phyloP scores from a whole-genome alignment of 64 coral and sea anemone species.

The Anthopleura sola region DNA sequence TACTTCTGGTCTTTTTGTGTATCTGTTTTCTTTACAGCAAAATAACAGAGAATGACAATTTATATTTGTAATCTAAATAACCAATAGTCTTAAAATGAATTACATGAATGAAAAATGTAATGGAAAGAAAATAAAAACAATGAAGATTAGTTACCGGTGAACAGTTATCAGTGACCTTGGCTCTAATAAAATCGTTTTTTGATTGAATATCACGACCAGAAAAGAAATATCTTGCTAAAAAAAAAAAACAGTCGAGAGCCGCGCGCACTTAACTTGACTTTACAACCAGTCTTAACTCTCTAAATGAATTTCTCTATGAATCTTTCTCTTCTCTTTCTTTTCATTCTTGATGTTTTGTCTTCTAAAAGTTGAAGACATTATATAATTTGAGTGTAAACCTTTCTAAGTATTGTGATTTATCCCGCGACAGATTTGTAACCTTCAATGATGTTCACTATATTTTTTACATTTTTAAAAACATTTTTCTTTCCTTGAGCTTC shows the following conservation, averaged over 20 bases:
- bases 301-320: too few relatives aligned
- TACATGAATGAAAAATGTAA: not conserved
- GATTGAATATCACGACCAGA: not conserved
- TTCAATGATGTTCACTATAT: too few relatives aligned
- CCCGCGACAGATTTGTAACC: too few relatives aligned
- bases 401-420: too few relatives aligned
- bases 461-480: too few relatives aligned
- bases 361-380: too few relatives aligned
- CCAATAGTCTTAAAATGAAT: not conserved
- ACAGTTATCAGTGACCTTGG: not conserved
- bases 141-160: not conserved
- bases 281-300: too few relatives aligned
- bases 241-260: too few relatives aligned
- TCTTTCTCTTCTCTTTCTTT: too few relatives aligned
- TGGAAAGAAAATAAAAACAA: not conserved
- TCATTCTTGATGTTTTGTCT: too few relatives aligned
- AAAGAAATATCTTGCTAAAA: not conserved
- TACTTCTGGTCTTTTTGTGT: not conserved
- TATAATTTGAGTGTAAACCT: too few relatives aligned
- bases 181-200: not conserved
- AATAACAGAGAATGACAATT: not conserved
- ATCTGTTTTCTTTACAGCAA: not conserved
- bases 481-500: too few relatives aligned
- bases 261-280: not conserved
- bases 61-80: not conserved